Evolutionary conservation across 1,140 invertebrate species (phyloP).

Genomic region (Drosophila auraria): DNA sequence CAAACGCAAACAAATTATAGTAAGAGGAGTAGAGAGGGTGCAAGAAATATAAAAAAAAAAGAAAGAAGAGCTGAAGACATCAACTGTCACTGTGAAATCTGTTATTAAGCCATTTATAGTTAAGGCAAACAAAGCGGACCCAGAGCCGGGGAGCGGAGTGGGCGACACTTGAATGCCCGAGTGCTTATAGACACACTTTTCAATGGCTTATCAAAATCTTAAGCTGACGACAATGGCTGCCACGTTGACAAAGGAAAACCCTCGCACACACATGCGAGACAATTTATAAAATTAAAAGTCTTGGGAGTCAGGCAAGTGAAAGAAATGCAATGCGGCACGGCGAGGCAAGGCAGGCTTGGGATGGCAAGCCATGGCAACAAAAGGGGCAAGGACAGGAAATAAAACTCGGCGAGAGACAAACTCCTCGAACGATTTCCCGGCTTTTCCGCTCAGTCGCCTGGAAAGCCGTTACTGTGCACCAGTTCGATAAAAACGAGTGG

Average conservation of each 20-base stretch:
- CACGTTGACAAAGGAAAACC: constrained; percentile 20
- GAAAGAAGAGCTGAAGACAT: constrained; percentile 45
- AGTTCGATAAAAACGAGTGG: constrained; percentile 51
- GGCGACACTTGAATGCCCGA: constrained; percentile 65
- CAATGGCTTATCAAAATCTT: constrained; percentile 80
- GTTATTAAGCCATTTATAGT: constrained; percentile 75
- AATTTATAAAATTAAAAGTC: constrained; percentile 67
- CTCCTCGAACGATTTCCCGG: constrained; percentile 37
- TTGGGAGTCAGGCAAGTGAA: constrained; percentile 48
- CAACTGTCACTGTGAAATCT: constrained; percentile 64
- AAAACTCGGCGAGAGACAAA: constrained; percentile 27
- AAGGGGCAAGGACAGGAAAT: constrained; percentile 13
- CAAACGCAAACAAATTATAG: constrained; percentile 71
- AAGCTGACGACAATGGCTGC: constrained; percentile 68
- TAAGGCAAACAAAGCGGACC: constrained; percentile 53
- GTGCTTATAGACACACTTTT: constrained; percentile 79
- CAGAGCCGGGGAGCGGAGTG: constrained; percentile 7
- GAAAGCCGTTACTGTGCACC: constrained; percentile 64
- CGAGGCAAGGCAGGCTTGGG: not conserved
- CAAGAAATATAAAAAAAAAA: constrained; percentile 6
- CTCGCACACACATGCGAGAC: constrained; percentile 39
- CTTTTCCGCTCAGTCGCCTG: constrained; percentile 48
- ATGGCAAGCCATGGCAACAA: constrained; percentile 7
- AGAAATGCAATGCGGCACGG: constrained; percentile 47
- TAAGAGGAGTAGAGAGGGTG: constrained; percentile 28